Evolutionary conservation across 35 echinoderm and acorn worm species (phyloP).

Genomic region (Stichopus chloronotus): DNA sequence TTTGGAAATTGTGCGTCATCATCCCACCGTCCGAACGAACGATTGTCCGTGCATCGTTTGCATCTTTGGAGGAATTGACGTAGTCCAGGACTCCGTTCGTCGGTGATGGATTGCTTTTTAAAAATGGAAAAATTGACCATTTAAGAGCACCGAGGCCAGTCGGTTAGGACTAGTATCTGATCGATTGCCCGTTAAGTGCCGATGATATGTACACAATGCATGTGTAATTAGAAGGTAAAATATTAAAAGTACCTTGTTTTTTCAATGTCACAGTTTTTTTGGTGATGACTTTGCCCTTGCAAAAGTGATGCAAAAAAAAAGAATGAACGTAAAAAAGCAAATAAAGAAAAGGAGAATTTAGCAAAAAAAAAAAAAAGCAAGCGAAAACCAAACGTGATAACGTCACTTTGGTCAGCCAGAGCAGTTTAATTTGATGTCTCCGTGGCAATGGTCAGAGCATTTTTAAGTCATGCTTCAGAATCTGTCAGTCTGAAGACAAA

Average conservation of each 20-base stretch:
- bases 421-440: constrained; percentile 25
- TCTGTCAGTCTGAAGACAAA: neutral
- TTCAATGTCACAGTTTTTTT: constrained; percentile 21
- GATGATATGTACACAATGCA: constrained; percentile 62
- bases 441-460: constrained; percentile 16
- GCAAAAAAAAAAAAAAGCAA: neutral
- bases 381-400: too few relatives aligned
- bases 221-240: constrained; percentile 61
- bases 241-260: constrained; percentile 51
- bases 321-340: neutral
- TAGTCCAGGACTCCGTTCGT: constrained; percentile 32
- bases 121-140: constrained; percentile 67
- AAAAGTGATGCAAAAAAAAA: neutral
- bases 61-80: constrained; percentile 10
- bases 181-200: constrained; percentile 58
- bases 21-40: too few relatives aligned
- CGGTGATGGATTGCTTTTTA: constrained; percentile 60
- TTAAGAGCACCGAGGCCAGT: constrained; percentile 39
- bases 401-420: neutral
- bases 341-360: neutral
- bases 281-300: constrained; percentile 1
- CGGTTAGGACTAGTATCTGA: constrained; percentile 28
- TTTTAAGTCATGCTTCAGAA: constrained; percentile 16
- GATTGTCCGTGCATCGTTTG: too few relatives aligned
- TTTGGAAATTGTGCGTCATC: neutral